phyloP scores from a whole-genome alignment of 2,797 vertebrate species.

The Ctenopoma kingsleyae region DNA sequence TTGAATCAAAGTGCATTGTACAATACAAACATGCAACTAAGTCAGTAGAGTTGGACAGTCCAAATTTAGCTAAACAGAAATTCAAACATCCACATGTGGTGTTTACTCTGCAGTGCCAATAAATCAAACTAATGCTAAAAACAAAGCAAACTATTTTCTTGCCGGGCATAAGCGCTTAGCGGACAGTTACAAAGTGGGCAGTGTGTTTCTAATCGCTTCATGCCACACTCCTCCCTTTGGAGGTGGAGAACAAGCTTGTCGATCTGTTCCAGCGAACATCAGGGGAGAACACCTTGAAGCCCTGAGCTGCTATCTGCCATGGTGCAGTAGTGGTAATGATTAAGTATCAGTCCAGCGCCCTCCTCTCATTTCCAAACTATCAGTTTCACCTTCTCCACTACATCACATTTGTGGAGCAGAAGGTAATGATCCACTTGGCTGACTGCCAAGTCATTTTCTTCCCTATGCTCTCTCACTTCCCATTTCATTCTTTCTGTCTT shows the following conservation, averaged over 20 bases:
- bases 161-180: constrained; percentile 41
- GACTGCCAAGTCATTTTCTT: constrained; percentile 76
- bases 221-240: constrained; percentile 62
- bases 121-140: constrained; percentile 57
- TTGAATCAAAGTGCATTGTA: neutral
- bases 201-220: constrained; percentile 76
- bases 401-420: constrained; percentile 77
- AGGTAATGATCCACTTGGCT: constrained; percentile 83
- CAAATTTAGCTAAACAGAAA: constrained; percentile 14
- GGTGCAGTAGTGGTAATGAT: constrained; percentile 77
- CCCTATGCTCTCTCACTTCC: constrained; percentile 53
- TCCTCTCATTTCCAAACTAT: constrained; percentile 82
- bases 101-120: constrained; percentile 46
- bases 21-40: constrained; percentile 3
- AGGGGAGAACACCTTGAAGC: constrained; percentile 76
- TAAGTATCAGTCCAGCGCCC: constrained; percentile 76
- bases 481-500: constrained; percentile 47
- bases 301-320: constrained; percentile 73
- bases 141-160: constrained; percentile 54
- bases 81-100: constrained; percentile 19
- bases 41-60: neutral
- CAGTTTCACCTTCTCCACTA: constrained; percentile 80
- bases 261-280: constrained; percentile 77
- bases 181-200: constrained; percentile 79
- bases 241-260: constrained; percentile 74